A percentile compares a stretch with the other conserved stretches of the same genome.
Evolutionary conservation across 2,113 vertebrate species (phyloP).

Genomic region (Turnix velox): DNA sequence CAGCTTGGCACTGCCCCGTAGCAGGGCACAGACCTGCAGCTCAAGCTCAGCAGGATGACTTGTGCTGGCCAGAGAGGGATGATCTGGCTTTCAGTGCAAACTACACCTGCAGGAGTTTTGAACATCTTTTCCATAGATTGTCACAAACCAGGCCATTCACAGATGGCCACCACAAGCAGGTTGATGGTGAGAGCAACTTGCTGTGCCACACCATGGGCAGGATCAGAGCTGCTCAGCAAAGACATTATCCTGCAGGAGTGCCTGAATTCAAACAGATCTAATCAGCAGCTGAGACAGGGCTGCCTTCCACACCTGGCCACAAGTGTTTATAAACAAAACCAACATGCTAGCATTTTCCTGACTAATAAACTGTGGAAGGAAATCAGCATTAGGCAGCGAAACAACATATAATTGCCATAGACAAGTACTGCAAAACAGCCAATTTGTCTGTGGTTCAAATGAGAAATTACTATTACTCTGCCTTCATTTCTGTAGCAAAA

Average conservation of each 20-base stretch:
- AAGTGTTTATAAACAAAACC: not conserved
- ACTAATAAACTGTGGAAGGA: slow-evolving; percentile 16
- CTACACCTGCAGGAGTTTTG: not conserved
- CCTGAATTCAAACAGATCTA: not conserved
- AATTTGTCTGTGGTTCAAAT: slow-evolving; percentile 54
- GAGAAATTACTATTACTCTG: slow-evolving; percentile 59
- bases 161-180: not conserved
- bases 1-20: not conserved
- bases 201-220: not conserved
- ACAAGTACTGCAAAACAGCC: slow-evolving; percentile 55
- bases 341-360: not conserved
- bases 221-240: not conserved
- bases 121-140: not conserved
- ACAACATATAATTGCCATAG: slow-evolving; percentile 44
- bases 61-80: not conserved
- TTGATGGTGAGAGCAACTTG: not conserved
- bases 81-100: accelerated
- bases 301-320: not conserved
- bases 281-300: not conserved
- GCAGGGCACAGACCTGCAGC: not conserved
- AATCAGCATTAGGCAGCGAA: slow-evolving; percentile 40
- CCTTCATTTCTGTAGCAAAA: slow-evolving; percentile 35
- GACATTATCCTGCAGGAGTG: not conserved
- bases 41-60: accelerated
- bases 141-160: no score